Evolutionary conservation across 2,797 vertebrate genomes (phyloP), one percentile per base, ranked within the genome.

Genomic region (Spinus olivaceus): DNA sequence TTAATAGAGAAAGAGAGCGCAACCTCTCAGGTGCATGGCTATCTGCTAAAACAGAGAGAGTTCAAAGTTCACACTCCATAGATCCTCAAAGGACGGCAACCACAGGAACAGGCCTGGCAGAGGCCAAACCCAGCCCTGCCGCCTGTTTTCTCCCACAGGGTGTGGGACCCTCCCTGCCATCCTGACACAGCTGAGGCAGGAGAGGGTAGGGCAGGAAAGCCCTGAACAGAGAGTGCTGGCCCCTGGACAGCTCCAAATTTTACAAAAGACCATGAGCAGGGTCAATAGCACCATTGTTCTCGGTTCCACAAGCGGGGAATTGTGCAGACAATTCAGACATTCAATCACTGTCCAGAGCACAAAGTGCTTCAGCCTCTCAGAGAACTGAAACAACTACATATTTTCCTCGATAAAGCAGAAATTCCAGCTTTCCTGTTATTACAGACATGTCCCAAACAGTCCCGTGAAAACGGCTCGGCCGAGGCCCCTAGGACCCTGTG

Each of bases 191-290:
- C 19, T 23, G 12, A 35, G 46, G 50, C 33, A 42, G 39, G 17
- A 56, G 37, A 71, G 9, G 8, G 20, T 54, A 0, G 0, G 22
- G 14, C 35, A 49, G 18, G 8, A 3, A 18, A 53, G 25, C 2
- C 1, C 46, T n/a, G 39, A 22, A 27, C 3, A 69, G 33, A 37
- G 35, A 80, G 22, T 0, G 0, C 35, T n/a, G 44, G 41, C 9
- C 61, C 37, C 37, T 2, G 18, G 50, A 14, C 1, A 46, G 30
- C 46, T 53, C 21, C 41, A 8, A 32, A 13, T 28, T 50, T 65
- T 16, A 76, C 42, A 72, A 44, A 65, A 49, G 21, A 8, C 12
- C 5, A 6, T 0, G 20, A 63, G 4, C 24, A 9, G 0, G 0
- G 22, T 47, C 76, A 94, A 76, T 12, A 51, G 67, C 32, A 21